A percentile compares a stretch with the other conserved stretches of the same genome.
phyloP scores from a whole-genome alignment of 2,888 invertebrate genomes.

The Drosophila differens region DNA sequence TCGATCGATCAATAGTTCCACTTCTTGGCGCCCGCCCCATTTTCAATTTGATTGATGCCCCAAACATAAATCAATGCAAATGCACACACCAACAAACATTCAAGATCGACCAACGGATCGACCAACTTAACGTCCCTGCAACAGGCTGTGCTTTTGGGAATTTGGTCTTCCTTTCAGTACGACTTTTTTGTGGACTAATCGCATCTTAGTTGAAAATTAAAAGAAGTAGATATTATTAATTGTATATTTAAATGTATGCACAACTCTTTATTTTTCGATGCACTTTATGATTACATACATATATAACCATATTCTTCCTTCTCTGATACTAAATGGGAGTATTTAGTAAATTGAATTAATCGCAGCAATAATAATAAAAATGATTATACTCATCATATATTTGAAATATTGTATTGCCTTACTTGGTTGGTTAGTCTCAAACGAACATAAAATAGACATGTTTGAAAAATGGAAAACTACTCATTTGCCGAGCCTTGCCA shows the following conservation, averaged over 20 bases:
- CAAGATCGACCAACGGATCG: not conserved
- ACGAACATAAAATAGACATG: not conserved
- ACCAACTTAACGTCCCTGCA: not conserved
- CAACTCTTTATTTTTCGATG: not conserved
- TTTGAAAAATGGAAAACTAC: not conserved
- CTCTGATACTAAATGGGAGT: not conserved
- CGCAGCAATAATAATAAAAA: not conserved
- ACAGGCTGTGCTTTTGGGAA: not conserved
- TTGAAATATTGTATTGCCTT: not conserved
- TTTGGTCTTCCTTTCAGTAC: not conserved
- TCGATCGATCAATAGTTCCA: slow-evolving; percentile 14
- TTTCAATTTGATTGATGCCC: slow-evolving; percentile 72
- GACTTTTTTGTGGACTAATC: not conserved
- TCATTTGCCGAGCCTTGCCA: not conserved
- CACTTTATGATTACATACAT: not conserved
- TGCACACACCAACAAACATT: not conserved
- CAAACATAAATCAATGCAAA: slow-evolving; percentile 60
- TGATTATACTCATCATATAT: not conserved
- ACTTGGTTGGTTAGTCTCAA: not conserved
- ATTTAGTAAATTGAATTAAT: not conserved
- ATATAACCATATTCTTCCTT: not conserved
- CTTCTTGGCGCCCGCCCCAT: slow-evolving; percentile 57
- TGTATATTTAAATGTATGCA: not conserved
- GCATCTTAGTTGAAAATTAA: not conserved
- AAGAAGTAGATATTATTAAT: not conserved